Conservation (phyloP, 2,797 vertebrate genomes). For the Semaprochilodus insignis region DNA sequence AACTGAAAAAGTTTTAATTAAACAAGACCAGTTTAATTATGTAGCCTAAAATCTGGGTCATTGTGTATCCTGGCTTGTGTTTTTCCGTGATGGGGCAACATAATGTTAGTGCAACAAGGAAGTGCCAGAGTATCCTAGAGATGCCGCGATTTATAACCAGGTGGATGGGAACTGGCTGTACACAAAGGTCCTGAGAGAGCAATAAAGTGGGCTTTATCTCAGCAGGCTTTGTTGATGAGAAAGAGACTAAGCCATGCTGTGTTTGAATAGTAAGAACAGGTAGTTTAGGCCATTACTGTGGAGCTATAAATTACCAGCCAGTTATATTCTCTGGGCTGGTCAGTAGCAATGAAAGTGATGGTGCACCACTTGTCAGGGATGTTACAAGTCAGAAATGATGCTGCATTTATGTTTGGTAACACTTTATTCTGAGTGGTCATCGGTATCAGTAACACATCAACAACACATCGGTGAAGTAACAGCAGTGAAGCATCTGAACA, state of each 20-base stretch:
- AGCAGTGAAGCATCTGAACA: no score
- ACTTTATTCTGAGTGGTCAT: no score
- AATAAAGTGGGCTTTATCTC: slow-evolving; percentile 29
- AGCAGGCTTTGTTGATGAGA: slow-evolving; percentile 50
- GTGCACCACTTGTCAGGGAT: not conserved
- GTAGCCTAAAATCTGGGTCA: not conserved
- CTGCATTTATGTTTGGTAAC: not conserved
- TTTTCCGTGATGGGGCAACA: slow-evolving; percentile 18
- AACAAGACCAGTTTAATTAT: not conserved
- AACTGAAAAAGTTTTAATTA: not conserved
- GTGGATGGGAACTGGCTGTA: slow-evolving; percentile 27
- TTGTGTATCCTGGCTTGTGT: not conserved
- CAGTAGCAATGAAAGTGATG: not conserved
- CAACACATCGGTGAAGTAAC: no score
- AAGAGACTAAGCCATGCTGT: slow-evolving; percentile 9
- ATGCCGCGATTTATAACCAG: slow-evolving; percentile 54
- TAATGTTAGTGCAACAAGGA: slow-evolving; percentile 4
- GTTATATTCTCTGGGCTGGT: not conserved
- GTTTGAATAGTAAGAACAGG: slow-evolving; percentile 37
- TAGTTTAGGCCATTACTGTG: slow-evolving; percentile 16
- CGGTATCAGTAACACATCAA: no score
- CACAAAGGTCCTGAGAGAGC: slow-evolving; percentile 32
- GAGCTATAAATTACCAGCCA: slow-evolving; percentile 26
- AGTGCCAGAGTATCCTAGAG: slow-evolving; percentile 56
- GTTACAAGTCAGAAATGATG: not conserved